A percentile compares a stretch with the other conserved stretches of the same genome.
Evolutionary conservation across 2,888 invertebrate species (phyloP).

Genomic region (Cremastinae sp.): DNA sequence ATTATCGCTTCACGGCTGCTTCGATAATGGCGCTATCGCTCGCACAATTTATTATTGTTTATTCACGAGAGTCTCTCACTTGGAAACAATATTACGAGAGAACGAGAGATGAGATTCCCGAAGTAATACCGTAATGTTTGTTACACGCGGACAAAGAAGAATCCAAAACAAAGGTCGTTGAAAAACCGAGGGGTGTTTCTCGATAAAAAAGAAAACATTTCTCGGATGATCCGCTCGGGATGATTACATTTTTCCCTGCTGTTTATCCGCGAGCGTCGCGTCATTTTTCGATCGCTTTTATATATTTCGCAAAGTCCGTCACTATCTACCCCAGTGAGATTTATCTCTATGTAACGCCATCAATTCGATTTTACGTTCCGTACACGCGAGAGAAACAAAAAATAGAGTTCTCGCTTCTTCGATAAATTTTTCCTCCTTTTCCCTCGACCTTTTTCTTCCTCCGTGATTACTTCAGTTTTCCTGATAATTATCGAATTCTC

Average conservation of each 20-base stretch:
- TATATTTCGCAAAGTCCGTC: slow-evolving; percentile 6
- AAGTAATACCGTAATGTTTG: slow-evolving; percentile 10
- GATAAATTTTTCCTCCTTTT: slow-evolving; percentile 6
- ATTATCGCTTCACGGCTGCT: slow-evolving; percentile 1
- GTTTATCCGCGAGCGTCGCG: background rate
- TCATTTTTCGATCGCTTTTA: background rate
- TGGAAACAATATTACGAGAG: background rate
- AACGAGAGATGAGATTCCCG: slow-evolving; percentile 1
- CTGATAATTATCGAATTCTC: slow-evolving; percentile 42
- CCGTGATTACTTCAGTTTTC: slow-evolving; percentile 39
- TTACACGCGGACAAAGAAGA: background rate
- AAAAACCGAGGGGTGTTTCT: slow-evolving; percentile 11
- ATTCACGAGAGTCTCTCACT: background rate
- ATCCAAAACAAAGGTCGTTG: background rate
- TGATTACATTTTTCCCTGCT: slow-evolving; percentile 7
- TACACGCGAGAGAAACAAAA: background rate
- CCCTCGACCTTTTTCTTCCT: slow-evolving; percentile 1
- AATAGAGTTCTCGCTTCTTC: background rate
- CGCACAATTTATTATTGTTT: background rate
- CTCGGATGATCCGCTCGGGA: background rate
- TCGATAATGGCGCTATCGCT: slow-evolving; percentile 6
- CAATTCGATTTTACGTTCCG: background rate
- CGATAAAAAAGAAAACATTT: slow-evolving; percentile 10
- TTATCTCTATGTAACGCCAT: too few species aligned
- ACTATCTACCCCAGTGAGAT: background rate